These are phyloP conservation scores for Myiopsitta monachus DNA, from an alignment of 2,113 vertebrate species.

Conservation along the genomic window DNA sequence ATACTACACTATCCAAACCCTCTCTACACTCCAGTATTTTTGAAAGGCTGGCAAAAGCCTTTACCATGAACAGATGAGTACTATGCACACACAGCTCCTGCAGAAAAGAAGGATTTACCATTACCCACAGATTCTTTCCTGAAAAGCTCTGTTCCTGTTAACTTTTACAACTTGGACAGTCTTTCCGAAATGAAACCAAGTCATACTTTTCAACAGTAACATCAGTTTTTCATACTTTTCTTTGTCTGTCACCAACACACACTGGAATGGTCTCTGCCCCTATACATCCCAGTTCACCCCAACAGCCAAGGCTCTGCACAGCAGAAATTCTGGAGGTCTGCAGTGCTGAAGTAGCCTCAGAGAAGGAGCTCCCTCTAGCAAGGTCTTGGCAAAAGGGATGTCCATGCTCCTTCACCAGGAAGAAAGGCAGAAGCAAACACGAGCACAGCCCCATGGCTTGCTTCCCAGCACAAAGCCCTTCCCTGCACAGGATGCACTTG, in stretches of 20 bases:
- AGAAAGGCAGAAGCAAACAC: neutral
- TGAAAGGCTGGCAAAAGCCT: neutral
- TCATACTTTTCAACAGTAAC: neutral
- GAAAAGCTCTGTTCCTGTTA: neutral
- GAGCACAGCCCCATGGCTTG: neutral
- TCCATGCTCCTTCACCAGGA: neutral
- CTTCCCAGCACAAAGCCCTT: neutral
- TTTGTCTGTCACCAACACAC: neutral
- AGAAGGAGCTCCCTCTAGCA: neutral
- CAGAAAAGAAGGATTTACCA: neutral
- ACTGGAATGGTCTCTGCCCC: neutral
- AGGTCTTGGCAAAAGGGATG: neutral
- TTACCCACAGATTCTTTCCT: neutral
- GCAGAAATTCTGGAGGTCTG: neutral
- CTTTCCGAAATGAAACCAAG: neutral
- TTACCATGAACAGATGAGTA: rapidly evolving
- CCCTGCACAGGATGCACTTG: rapidly evolving
- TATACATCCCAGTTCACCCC: neutral
- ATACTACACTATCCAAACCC: neutral
- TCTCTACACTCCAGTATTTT: neutral
- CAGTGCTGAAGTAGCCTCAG: neutral
- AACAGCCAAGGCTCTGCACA: neutral
- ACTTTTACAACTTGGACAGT: neutral
- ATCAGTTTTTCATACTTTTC: neutral
- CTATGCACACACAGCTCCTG: neutral